Percentiles rank a stretch among this genome's conserved stretches.
Evolutionary conservation across 2,797 vertebrate genomes (phyloP).

Genomic region (Rallus crepitans): DNA sequence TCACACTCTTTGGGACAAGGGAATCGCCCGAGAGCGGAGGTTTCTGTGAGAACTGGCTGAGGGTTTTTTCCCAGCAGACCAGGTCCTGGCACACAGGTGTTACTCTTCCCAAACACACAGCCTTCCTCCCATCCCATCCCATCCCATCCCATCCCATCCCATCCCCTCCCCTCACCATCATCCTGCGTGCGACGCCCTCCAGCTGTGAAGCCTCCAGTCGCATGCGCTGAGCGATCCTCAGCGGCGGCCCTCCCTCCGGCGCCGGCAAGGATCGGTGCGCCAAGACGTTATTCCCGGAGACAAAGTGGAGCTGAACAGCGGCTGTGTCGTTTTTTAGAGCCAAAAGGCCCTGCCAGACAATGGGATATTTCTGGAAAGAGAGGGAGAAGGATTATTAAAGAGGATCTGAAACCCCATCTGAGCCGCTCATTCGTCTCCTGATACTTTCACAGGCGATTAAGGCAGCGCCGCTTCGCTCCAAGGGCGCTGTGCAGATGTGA

Average conservation of each 20-base stretch:
- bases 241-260: slow-evolving; percentile 91
- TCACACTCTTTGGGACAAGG: fast-evolving
- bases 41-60: fast-evolving
- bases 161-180: slow-evolving; percentile 85
- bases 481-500: neutral
- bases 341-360: slow-evolving; percentile 97
- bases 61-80: too few species aligned
- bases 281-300: slow-evolving; percentile 95
- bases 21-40: fast-evolving
- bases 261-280: slow-evolving; percentile 95
- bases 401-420: fast-evolving
- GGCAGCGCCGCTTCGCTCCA: neutral
- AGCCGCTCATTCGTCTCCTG: fast-evolving
- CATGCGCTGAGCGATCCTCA: slow-evolving; percentile 98
- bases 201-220: slow-evolving; percentile 94
- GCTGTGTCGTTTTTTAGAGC: slow-evolving; percentile 98
- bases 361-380: slow-evolving; percentile 92
- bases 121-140: neutral
- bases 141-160: neutral
- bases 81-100: fast-evolving
- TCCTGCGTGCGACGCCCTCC: slow-evolving; percentile 94
- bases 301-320: slow-evolving; percentile 97
- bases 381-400: neutral
- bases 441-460: fast-evolving
- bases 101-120: fast-evolving